A percentile compares a stretch with the other conserved stretches of the same genome.
phyloP scores from a whole-genome alignment of 2,113 vertebrate genomes.

The Clarias gariepinus region DNA sequence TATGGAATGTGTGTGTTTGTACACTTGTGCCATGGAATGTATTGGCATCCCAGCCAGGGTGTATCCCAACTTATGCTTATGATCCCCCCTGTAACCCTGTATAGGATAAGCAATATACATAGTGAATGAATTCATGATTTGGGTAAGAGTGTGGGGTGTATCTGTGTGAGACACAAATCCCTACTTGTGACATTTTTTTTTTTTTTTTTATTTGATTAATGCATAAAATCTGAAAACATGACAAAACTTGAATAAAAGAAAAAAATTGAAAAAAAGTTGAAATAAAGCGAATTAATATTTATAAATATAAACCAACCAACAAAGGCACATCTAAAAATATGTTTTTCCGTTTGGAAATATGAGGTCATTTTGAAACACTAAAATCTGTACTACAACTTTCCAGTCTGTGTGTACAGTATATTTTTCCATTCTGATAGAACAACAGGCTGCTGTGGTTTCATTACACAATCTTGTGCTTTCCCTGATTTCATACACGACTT shows the following conservation, averaged over 20 bases:
- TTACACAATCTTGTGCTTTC: neutral
- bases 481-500: constrained; percentile 1
- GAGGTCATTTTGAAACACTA: neutral
- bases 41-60: no score
- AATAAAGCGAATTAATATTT: neutral
- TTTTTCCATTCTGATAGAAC: neutral
- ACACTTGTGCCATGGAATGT: no score
- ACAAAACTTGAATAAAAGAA: neutral
- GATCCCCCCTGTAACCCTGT: no score
- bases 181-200: neutral
- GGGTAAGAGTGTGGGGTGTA: no score
- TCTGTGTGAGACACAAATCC: neutral
- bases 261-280: neutral
- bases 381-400: neutral
- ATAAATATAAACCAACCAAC: neutral
- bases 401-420: neutral
- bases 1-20: no score
- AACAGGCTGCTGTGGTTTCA: neutral
- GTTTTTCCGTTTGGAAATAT: neutral
- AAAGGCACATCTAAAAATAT: neutral
- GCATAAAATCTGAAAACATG: neutral
- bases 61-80: no score
- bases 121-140: neutral
- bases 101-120: no score
- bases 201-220: neutral